Conservation (phyloP, 2,888 invertebrate genomes). For the Corbicula japonica region DNA sequence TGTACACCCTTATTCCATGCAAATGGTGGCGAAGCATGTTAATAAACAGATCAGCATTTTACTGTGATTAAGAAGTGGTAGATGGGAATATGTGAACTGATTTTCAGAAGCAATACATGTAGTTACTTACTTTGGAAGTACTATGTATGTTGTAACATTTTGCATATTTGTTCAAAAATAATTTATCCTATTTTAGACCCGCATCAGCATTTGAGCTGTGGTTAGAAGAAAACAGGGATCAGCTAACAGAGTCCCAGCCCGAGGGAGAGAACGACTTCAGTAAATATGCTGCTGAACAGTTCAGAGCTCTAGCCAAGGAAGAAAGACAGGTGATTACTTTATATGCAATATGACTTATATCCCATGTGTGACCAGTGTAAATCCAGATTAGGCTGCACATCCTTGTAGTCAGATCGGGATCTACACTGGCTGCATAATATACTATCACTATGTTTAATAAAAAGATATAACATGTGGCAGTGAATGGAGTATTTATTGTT, state of each 20-base stretch:
- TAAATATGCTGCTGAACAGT: conserved; percentile 78
- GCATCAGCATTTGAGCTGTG: conserved; percentile 80
- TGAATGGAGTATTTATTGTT: neutral
- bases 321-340: conserved; percentile 78
- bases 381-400: too few species aligned
- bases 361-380: too few species aligned
- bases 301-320: conserved; percentile 77
- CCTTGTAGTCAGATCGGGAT: too few species aligned
- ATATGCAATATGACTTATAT: too few species aligned
- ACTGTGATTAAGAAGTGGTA: neutral
- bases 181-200: conserved; percentile 41
- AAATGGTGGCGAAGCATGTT: too few species aligned
- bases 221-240: conserved; percentile 76
- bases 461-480: too few species aligned
- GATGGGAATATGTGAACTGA: too few species aligned
- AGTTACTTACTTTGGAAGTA: too few species aligned
- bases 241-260: conserved; percentile 75
- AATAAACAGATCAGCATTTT: neutral
- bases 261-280: conserved; percentile 78
- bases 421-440: too few species aligned
- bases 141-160: neutral
- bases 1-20: too few species aligned
- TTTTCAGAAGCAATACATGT: too few species aligned
- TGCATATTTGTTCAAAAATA: neutral
- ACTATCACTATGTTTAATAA: too few species aligned